These are phyloP conservation scores for Etheostoma cragini DNA, from an alignment of 2,113 vertebrate genomes.

Conservation along the genomic window DNA sequence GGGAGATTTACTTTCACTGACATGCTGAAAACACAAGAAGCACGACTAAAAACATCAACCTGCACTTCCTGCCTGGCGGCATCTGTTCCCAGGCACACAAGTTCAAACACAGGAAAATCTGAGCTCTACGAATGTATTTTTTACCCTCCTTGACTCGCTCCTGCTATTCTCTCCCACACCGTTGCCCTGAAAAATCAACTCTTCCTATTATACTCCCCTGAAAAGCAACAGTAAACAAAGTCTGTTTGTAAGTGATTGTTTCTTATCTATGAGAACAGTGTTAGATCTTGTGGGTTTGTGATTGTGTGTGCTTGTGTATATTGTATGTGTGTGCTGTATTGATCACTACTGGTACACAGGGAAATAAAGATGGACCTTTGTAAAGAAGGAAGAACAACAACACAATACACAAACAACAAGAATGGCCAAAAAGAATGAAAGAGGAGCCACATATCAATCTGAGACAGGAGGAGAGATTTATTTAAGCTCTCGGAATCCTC, in stretches of 20 bases:
- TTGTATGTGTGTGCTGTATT: constrained; percentile 50
- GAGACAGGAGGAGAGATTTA: constrained; percentile 72
- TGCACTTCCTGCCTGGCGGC: constrained; percentile 39
- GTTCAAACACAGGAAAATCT: constrained; percentile 53
- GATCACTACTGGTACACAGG: constrained; percentile 35
- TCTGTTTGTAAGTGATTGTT: constrained; percentile 38
- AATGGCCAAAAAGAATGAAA: constrained; percentile 49
- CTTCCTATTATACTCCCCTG: constrained; percentile 16
- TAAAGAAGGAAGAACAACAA: constrained; percentile 48
- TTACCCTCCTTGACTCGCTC: background rate
- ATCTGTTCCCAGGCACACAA: constrained; percentile 27
- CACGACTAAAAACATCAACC: constrained; percentile 55
- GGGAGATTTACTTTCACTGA: constrained; percentile 37
- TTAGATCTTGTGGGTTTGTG: constrained; percentile 15
- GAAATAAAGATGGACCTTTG: constrained; percentile 59
- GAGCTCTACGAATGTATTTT: constrained; percentile 38
- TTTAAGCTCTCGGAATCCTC: constrained; percentile 67
- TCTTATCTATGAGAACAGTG: constrained; percentile 16
- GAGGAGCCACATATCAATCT: constrained; percentile 72
- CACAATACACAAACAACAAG: constrained; percentile 53
- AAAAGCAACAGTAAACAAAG: constrained; percentile 40
- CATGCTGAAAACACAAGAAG: constrained; percentile 54
- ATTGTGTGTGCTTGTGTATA: constrained; percentile 2
- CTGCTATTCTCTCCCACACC: constrained; percentile 12
- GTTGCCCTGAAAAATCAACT: constrained; percentile 32